Evolutionary conservation across 2,888 invertebrate genomes (phyloP), one percentile per base, ranked within the genome.

Genomic region (Diaprepes abbreviatus): DNA sequence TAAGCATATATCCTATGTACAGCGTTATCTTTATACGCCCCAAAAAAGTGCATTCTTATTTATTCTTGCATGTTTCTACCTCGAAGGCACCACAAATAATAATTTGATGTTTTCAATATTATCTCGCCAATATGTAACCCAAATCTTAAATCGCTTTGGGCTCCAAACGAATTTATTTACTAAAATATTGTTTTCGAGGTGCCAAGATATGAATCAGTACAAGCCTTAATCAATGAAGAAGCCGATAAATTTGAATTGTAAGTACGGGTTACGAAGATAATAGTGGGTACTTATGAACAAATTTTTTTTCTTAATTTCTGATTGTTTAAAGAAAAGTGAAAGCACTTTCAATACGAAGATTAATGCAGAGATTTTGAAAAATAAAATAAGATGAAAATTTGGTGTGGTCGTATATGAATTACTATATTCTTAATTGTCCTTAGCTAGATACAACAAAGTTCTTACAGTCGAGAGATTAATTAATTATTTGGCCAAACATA

Each of bases 161-260:
- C 57, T 12, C 9, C 16, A 33, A 45, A 38, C 55, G 54, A 50
- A 64, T 64, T 64, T 64, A 64, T 54, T 64, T 33, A 12, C 36
- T 54, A 64, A 66, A 52, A 66, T 66, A 58, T 66, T 50, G 50
- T 66, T 50, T 66, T 48, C 59, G 58, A 48, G 50, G 40, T 38
- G 24, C 24, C 36, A 17, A 66, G 66, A 66, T 66, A 66, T 16
- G 24, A 10, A 62, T 52, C 52, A 24, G 38, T 14, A 24, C 7
- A 24, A 33, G 62, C 36, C 19, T 6, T 28, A 45, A 59, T 59
- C 45, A 59, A 59, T 40, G 31, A 43, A 59, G 36, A 24, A 43
- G 31, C 45, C 59, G 12, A 45, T 59, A 59, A 59, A 59, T 59
- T 21, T 2, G 35, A 40, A 5, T 16, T n/a, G 19, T 48, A 48